Percentiles rank a stretch among this genome's conserved stretches.
These are phyloP conservation scores for Melopsittacus undulatus DNA, from an alignment of 2,797 vertebrate species.

Conservation along the genomic window DNA sequence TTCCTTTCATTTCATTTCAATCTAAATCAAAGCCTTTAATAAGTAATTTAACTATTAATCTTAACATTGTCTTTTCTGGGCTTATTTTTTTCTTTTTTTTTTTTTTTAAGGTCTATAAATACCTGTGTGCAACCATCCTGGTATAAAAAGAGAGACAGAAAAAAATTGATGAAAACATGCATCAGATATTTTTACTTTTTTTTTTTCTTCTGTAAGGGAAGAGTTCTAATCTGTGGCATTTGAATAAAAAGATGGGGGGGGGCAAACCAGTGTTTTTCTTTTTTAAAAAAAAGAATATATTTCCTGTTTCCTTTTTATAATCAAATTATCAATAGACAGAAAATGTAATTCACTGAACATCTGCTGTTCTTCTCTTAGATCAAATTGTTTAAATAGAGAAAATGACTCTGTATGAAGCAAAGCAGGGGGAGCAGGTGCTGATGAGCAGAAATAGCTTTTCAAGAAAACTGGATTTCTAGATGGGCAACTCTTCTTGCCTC, in stretches of 20 bases:
- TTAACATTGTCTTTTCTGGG: background rate
- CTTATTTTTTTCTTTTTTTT: background rate
- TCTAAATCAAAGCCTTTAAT: background rate
- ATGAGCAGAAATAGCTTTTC: background rate
- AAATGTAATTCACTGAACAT: conserved; percentile 48
- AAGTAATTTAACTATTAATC: background rate
- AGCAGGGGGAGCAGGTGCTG: background rate
- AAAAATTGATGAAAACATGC: background rate
- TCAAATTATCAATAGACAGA: conserved; percentile 29
- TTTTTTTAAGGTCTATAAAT: background rate
- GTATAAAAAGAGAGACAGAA: background rate
- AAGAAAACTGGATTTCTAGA: background rate
- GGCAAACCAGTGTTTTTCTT: background rate
- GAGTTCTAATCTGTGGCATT: background rate
- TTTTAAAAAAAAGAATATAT: background rate
- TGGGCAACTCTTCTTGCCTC: background rate
- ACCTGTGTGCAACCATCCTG: background rate
- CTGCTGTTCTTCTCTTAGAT: conserved; percentile 29
- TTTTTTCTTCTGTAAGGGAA: background rate
- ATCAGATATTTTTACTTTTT: background rate
- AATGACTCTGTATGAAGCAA: background rate
- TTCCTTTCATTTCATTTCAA: background rate
- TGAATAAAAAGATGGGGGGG: background rate
- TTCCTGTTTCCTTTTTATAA: conserved; percentile 46
- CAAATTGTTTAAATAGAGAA: background rate